These are phyloP conservation scores for Esox niger DNA, from an alignment of 2,113 vertebrate species.

Conservation along the genomic window DNA sequence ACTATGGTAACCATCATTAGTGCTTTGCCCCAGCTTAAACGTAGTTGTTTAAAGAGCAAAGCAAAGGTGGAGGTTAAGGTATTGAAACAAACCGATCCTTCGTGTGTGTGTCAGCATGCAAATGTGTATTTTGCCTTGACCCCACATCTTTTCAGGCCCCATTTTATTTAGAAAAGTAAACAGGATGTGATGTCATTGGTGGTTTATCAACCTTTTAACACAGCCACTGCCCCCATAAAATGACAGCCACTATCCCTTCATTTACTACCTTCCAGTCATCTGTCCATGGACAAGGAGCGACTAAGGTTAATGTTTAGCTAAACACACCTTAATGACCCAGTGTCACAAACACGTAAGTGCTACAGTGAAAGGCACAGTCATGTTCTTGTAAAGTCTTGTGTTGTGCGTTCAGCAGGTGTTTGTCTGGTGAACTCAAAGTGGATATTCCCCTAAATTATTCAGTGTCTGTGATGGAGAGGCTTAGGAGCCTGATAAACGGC, in stretches of 20 bases:
- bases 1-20: conserved; percentile 43
- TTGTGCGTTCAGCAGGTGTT: background rate
- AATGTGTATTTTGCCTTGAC: conserved; percentile 51
- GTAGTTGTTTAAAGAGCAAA: conserved; percentile 32
- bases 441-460: background rate
- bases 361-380: background rate
- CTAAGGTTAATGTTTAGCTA: conserved; percentile 56
- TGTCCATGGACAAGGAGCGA: conserved; percentile 18
- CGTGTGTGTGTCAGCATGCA: conserved; percentile 29
- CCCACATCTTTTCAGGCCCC: conserved; percentile 44
- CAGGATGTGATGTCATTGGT: conserved; percentile 25
- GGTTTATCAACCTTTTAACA: conserved; percentile 44
- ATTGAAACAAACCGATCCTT: conserved; percentile 51
- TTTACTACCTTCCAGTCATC: conserved; percentile 25
- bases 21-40: conserved; percentile 9
- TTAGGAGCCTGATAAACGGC: too few relatives aligned
- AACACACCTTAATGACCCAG: conserved; percentile 15
- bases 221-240: conserved; percentile 39
- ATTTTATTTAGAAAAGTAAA: conserved; percentile 56
- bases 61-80: conserved; percentile 51
- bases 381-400: background rate
- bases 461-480: background rate
- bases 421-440: background rate
- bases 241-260: too few relatives aligned
- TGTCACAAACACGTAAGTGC: conserved; percentile 20